Evolutionary conservation across 2,888 invertebrate genomes (phyloP), one percentile per base, ranked within the genome.

Genomic region (Xestia rhomboidea): DNA sequence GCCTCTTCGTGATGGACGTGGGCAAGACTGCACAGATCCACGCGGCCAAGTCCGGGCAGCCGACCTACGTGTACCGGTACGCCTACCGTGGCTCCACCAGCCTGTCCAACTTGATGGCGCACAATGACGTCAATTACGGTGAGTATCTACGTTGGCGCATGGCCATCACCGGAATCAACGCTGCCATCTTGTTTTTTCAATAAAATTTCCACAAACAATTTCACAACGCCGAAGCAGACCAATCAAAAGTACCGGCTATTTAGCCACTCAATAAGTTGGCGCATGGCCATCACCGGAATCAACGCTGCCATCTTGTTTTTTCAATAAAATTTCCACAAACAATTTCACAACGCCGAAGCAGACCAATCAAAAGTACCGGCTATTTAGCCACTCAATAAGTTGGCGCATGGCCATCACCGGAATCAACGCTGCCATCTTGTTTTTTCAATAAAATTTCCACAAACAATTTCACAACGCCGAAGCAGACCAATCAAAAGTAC

Each of bases 61-160:
- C 98, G 0, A 97, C 97, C 6, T 98, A 97, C 93, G 95, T 97
- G 78, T 98, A 98, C 90, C 95, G 97, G n/a, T 98, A 97, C 91
- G 93, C 97, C 8, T 97, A 97, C 93, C 96, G 97, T 70, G 97
- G 97, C 0, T 93, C 93, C n/a, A 90, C 92, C 76, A 98, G 98
- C 88, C 91, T 97, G 24, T 97, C 97, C 4, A 95, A 97, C 71
- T n/a, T 93, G 15, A 94, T 97, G 90, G 96, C 97, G 1, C 88
- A 92, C 0, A 97, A 97, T 18, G 93, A 93, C 0, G 95, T 96
- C 18, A 95, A 97, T 87, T 97, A 97, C 83, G 98, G 98, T 98
- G 91, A 90, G 87, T 57, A n/a, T 44, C n/a, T 15, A 15, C 21
- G 3, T 62, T 30, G 60, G 18, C 60, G 30, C 8, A 3, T 18